Conservation (phyloP, 2,113 vertebrate species). For the Anolis carolinensis region DNA sequence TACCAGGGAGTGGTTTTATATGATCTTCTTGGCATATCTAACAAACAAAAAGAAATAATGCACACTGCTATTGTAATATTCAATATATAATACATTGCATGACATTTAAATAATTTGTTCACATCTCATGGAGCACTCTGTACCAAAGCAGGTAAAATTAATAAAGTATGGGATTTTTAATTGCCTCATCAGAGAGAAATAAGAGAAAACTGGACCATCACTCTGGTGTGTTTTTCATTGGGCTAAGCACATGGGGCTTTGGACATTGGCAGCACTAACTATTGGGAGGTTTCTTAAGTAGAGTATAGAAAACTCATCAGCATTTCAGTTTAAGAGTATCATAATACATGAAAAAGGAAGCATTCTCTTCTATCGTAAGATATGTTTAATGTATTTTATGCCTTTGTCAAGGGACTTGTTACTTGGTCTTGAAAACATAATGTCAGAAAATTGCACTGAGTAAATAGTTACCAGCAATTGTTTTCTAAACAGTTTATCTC, state of each 20-base stretch:
- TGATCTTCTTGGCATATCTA: neutral
- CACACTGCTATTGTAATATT: neutral
- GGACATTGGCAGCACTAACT: neutral
- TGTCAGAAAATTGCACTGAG: neutral
- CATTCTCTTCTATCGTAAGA: too few species aligned
- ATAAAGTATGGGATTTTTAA: conserved; percentile 4
- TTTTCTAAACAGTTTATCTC: conserved; percentile 6
- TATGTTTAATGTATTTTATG: too few species aligned
- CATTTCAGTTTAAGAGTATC: neutral
- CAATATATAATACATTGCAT: too few species aligned
- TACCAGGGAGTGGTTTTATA: conserved; percentile 23
- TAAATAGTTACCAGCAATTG: neutral
- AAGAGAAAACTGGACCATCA: too few species aligned
- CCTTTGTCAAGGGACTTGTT: too few species aligned
- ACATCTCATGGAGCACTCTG: neutral
- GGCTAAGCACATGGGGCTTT: too few species aligned
- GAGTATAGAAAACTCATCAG: neutral
- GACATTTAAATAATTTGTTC: conserved; percentile 15
- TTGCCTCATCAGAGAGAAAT: neutral
- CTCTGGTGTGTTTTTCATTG: too few species aligned
- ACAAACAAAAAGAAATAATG: neutral
- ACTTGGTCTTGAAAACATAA: too few species aligned
- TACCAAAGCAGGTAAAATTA: neutral
- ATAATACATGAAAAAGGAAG: too few species aligned
- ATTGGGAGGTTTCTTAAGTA: neutral